These are phyloP conservation scores for Acrobasis suavella DNA, from an alignment of 2,888 invertebrate genomes.

Conservation along the genomic window DNA sequence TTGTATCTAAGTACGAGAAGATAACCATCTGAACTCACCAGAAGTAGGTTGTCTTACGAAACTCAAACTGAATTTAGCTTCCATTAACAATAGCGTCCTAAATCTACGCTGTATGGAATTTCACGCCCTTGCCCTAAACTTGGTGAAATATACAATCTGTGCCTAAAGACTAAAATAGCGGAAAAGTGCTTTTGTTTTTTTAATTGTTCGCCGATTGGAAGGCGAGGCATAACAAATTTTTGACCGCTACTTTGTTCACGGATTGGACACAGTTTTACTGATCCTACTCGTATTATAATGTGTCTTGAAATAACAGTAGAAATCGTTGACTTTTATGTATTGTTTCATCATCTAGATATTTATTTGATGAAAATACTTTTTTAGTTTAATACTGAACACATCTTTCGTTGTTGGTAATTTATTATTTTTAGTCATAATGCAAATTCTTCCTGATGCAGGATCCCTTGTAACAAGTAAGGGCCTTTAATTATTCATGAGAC, in stretches of 20 bases:
- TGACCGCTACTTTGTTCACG: not conserved
- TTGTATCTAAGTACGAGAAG: not conserved
- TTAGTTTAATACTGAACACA: too few species aligned
- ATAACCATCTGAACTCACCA: constrained; percentile 2
- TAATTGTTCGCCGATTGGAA: not conserved
- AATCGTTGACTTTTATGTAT: too few species aligned
- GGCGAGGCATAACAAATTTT: constrained; percentile 6
- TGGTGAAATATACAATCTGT: constrained; percentile 10
- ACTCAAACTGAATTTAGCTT: constrained; percentile 23
- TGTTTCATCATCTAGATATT: too few species aligned
- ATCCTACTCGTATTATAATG: too few species aligned
- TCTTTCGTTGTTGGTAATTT: not conserved
- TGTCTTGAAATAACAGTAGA: too few species aligned
- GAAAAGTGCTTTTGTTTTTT: constrained; percentile 5
- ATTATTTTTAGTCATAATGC: constrained; percentile 22
- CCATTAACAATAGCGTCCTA: constrained; percentile 21
- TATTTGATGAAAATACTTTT: too few species aligned
- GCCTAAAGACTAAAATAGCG: not conserved
- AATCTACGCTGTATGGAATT: constrained; percentile 3
- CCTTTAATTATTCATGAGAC: constrained; percentile 23
- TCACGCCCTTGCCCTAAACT: constrained; percentile 26
- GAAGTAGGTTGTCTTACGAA: constrained; percentile 20
- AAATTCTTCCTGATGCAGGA: constrained; percentile 21
- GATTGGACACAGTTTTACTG: not conserved
- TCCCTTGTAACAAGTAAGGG: constrained; percentile 17